Evolutionary conservation across 2,113 vertebrate species (phyloP), one percentile per base, ranked within the genome.

Genomic region (Sinocyclocheilus maitianheensis): DNA sequence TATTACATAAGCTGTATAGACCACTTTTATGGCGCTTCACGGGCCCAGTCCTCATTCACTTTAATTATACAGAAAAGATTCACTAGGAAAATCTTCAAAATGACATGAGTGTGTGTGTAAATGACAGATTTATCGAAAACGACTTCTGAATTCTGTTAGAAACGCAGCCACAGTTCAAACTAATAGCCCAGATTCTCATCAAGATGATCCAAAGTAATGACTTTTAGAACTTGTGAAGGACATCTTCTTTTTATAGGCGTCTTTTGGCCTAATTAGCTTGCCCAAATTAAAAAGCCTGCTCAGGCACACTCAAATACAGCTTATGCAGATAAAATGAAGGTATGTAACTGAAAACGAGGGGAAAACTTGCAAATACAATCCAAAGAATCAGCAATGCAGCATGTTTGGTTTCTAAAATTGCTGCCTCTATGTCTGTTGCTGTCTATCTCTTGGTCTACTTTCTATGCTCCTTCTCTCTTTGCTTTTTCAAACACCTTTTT

Each of bases 351-450:
- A 48, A 46, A 80, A 62, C 2, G 43, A 67, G 80, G 11, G 14
- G 8, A 34, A 48, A 30, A 11, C 62, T 82, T 13, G 26, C 46
- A 82, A 69, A 55, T 20, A 30, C 11, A 65, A 53, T 34, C 18
- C 14, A 71, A 71, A 69, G 46, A 51, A 16, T 71, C 63, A 53
- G 81, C 65, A 82, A 37, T 82, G 81, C 81, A 82, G 62, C 81
- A 67, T 71, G 48, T 82, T 71, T 69, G 43, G 63, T 53, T 82
- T 69, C 63, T 20, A 34, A 82, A 71, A 67, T 69, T 34, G 62
- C 84, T 40, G 67, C 55, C 55, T 87, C 80, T 67, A 67, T 74
- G 80, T 77, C 60, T 55, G 62, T 53, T 34, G 48, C 18, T 62
- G 18, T 79, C 63, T 43, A 51, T 87, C 16, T 55, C 60, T 77